Evolutionary conservation across 2,113 vertebrate species (phyloP).

Genomic region (Caloenas nicobarica): DNA sequence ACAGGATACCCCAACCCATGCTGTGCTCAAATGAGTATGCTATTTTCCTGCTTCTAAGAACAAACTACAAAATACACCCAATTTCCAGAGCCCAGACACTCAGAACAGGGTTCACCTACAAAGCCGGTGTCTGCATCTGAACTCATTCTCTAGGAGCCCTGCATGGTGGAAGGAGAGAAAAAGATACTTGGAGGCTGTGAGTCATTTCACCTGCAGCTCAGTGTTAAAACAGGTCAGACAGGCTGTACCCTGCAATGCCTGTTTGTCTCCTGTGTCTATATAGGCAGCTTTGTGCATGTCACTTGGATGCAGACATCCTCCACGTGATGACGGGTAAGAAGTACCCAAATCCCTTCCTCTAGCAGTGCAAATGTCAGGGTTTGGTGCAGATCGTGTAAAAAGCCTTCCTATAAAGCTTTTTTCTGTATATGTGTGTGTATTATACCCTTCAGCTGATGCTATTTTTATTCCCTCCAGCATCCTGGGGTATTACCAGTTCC

Average conservation of each 20-base stretch:
- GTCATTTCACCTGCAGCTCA: slow-evolving; percentile 47
- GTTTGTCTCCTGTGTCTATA: background rate
- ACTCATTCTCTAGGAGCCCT: background rate
- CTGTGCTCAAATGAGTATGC: accelerated
- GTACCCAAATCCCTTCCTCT: background rate
- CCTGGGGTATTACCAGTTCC: background rate
- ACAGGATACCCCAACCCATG: background rate
- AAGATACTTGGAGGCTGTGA: slow-evolving; percentile 6
- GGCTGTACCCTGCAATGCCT: background rate
- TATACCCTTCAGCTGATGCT: background rate
- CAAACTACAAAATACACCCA: background rate
- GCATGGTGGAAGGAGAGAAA: background rate
- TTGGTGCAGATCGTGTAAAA: background rate
- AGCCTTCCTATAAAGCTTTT: background rate
- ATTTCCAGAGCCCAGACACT: background rate
- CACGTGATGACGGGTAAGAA: background rate
- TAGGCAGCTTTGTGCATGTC: background rate
- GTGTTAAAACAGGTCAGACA: slow-evolving; percentile 20
- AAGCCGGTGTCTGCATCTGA: background rate
- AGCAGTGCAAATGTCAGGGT: background rate
- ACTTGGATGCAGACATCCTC: background rate
- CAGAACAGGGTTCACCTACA: background rate
- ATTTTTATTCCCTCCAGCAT: background rate
- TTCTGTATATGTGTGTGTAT: background rate
- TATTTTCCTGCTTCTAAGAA: background rate